phyloP scores from a whole-genome alignment of 2,797 vertebrate genomes.

The Podarcis lilfordi region DNA sequence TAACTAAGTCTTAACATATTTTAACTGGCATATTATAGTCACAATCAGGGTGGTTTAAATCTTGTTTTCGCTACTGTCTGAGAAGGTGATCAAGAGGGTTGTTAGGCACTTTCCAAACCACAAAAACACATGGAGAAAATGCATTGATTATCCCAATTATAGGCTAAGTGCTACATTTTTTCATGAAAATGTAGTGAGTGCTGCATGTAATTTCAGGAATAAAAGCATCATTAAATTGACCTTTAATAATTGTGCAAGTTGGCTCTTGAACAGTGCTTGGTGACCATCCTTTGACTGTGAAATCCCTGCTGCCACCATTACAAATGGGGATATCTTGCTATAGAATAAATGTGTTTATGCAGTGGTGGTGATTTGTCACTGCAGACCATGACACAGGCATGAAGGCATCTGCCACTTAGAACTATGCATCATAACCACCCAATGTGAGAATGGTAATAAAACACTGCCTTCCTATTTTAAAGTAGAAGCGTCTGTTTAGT shows the following conservation, averaged over 20 bases:
- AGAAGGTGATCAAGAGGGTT: neutral
- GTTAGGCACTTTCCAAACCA: neutral
- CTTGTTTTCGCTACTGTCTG: neutral
- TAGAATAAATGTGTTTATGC: slow-evolving; percentile 82
- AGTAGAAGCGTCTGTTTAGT: slow-evolving; percentile 76
- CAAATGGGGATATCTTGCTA: slow-evolving; percentile 48
- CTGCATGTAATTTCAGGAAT: neutral
- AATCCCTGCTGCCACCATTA: slow-evolving; percentile 1
- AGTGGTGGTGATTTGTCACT: slow-evolving; percentile 82
- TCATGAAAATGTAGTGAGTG: neutral
- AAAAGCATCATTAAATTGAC: slow-evolving; percentile 2
- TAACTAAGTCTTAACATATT: neutral
- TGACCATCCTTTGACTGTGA: slow-evolving; percentile 40
- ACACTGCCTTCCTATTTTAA: slow-evolving; percentile 69
- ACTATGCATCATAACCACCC: slow-evolving; percentile 77
- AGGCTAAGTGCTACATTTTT: neutral
- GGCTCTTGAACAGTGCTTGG: slow-evolving; percentile 28
- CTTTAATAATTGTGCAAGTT: slow-evolving; percentile 49
- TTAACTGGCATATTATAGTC: neutral
- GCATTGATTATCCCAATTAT: neutral
- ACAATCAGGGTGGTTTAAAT: neutral
- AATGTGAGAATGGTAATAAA: slow-evolving; percentile 76
- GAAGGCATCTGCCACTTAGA: slow-evolving; percentile 75
- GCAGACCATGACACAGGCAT: slow-evolving; percentile 73
- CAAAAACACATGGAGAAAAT: neutral